Percentiles rank a stretch among this genome's conserved stretches.
Evolutionary conservation across 30 jellyfish, hydroid and myxozoan genomes (phyloP).

Genomic region (Nemopilema nomurai): DNA sequence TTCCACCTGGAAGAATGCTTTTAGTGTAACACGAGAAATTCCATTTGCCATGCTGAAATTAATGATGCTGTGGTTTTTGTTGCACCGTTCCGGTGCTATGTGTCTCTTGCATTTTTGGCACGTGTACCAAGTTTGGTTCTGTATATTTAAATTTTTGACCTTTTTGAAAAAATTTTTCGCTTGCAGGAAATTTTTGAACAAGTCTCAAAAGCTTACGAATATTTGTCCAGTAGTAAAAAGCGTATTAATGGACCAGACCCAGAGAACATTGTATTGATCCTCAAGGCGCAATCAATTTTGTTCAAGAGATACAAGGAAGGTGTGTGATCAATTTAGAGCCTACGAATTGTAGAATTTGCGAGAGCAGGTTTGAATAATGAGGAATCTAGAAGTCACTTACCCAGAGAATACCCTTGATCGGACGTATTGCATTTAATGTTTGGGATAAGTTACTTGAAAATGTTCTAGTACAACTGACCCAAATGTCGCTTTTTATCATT

Average conservation of each 20-base stretch:
- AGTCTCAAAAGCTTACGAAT: slow-evolving; percentile 93
- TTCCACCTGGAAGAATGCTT: too few species aligned
- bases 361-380: too few species aligned
- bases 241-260: slow-evolving; percentile 82
- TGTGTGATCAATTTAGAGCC: background rate
- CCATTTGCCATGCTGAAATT: too few species aligned
- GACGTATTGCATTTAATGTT: too few species aligned
- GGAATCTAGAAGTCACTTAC: too few species aligned
- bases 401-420: too few species aligned
- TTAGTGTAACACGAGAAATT: too few species aligned
- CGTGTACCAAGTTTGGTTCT: too few species aligned
- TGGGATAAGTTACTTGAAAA: too few species aligned
- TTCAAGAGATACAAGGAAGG: slow-evolving; percentile 93
- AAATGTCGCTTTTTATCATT: too few species aligned
- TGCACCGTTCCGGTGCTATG: background rate
- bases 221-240: slow-evolving; percentile 68
- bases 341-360: background rate
- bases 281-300: slow-evolving; percentile 93
- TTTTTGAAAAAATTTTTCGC: background rate
- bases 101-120: background rate
- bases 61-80: background rate
- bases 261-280: slow-evolving; percentile 77
- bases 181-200: slow-evolving; percentile 85
- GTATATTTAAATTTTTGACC: background rate
- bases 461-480: too few species aligned